Evolutionary conservation across 2,113 vertebrate genomes (phyloP).

Genomic region (Sceloporus undulatus): DNA sequence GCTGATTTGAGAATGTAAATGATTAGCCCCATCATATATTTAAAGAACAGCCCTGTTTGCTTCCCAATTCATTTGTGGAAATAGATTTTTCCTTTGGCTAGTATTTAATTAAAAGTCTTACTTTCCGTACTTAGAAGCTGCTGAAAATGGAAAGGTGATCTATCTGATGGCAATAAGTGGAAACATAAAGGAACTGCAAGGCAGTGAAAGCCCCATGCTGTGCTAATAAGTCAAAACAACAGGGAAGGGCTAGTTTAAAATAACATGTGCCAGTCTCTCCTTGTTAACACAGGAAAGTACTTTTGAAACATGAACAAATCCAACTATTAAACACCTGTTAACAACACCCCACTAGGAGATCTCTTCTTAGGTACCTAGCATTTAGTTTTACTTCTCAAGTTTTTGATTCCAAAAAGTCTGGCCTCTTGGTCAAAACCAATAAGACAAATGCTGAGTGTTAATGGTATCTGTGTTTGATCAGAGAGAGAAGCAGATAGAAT

Average conservation of each 20-base stretch:
- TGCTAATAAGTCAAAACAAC: slow-evolving; percentile 27
- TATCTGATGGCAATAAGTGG: neutral
- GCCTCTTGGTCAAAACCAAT: neutral
- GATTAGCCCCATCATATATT: neutral
- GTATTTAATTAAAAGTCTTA: neutral
- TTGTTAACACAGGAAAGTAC: neutral
- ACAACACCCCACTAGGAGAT: neutral
- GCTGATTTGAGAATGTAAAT: neutral
- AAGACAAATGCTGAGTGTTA: neutral
- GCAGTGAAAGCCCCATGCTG: neutral
- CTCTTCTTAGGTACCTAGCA: no score
- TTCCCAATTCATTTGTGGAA: neutral
- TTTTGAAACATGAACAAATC: neutral
- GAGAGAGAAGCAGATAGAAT: neutral
- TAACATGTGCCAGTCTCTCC: neutral
- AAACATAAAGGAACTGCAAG: neutral
- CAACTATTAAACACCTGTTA: neutral
- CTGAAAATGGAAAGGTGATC: neutral
- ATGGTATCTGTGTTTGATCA: neutral
- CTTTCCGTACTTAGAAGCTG: neutral
- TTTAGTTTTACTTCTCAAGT: neutral
- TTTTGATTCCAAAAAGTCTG: neutral
- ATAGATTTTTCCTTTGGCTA: neutral
- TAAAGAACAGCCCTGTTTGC: neutral
- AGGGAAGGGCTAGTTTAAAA: neutral